Evolutionary conservation across 35 echinoderm and acorn worm genomes (phyloP).

Genomic region (Anneissia japonica): DNA sequence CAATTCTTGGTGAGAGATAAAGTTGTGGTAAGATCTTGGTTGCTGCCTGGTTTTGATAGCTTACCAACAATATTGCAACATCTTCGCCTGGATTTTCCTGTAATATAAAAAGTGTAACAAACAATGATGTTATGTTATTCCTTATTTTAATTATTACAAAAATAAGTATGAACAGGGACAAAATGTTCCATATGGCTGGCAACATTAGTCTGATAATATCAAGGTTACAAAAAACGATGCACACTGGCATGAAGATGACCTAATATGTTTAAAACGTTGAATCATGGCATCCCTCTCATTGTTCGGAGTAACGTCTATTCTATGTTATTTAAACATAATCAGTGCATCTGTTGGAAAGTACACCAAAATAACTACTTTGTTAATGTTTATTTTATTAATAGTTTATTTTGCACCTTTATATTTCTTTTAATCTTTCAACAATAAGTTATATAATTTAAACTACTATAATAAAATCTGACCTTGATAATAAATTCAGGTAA

Average conservation of each 20-base stretch:
- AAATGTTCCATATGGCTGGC: background rate
- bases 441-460: too few relatives aligned
- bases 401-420: too few relatives aligned
- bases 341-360: too few relatives aligned
- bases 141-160: background rate
- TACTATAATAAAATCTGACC: conserved; percentile 32
- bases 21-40: conserved; percentile 83
- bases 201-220: background rate
- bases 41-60: conserved; percentile 62
- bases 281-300: too few relatives aligned
- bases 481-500: conserved; percentile 84
- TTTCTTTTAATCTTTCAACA: too few relatives aligned
- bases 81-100: conserved; percentile 88
- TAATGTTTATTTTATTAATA: too few relatives aligned
- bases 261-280: too few relatives aligned
- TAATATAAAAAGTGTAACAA: background rate
- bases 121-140: background rate
- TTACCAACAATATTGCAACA: conserved; percentile 79
- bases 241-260: too few relatives aligned
- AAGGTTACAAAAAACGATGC: background rate
- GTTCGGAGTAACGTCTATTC: too few relatives aligned
- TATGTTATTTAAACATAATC: too few relatives aligned
- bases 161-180: background rate
- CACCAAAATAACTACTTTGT: too few relatives aligned
- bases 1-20: conserved; percentile 91